Conservation (phyloP, 2,113 vertebrate species). For the Spea bombifrons region DNA sequence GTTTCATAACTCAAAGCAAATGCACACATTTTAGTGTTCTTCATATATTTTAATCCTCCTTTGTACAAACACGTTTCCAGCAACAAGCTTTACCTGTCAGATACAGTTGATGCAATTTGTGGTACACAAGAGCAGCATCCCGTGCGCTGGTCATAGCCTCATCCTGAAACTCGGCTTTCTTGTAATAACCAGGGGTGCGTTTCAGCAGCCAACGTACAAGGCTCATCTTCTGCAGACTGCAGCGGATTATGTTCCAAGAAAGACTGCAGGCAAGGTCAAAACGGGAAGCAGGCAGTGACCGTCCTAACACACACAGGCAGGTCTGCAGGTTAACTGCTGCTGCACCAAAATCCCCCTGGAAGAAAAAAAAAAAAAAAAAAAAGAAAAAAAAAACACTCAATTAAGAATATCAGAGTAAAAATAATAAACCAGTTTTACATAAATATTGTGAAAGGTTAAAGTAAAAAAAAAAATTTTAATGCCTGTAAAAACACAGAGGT, state of each 20-base stretch:
- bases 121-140: conserved; percentile 89
- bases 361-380: conserved; percentile 14
- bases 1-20: too few relatives aligned
- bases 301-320: conserved; percentile 81
- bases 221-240: conserved; percentile 84
- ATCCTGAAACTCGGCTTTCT: conserved; percentile 76
- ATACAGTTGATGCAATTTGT: conserved; percentile 89
- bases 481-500: too few relatives aligned
- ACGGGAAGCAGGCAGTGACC: conserved; percentile 80
- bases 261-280: conserved; percentile 89
- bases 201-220: conserved; percentile 90
- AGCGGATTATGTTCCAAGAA: conserved; percentile 94
- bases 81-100: conserved; percentile 76
- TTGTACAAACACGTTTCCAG: too few relatives aligned
- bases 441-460: too few relatives aligned
- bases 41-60: too few relatives aligned
- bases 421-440: too few relatives aligned
- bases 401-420: too few relatives aligned
- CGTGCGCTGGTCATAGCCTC: conserved; percentile 86
- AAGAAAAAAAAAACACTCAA: background rate
- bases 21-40: too few relatives aligned
- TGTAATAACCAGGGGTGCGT: conserved; percentile 73
- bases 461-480: too few relatives aligned
- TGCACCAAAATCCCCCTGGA: conserved; percentile 82
- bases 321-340: conserved; percentile 84